Evolutionary conservation across 2,113 vertebrate genomes (phyloP), one percentile per base, ranked within the genome.

Genomic region (Pithys albifrons): DNA sequence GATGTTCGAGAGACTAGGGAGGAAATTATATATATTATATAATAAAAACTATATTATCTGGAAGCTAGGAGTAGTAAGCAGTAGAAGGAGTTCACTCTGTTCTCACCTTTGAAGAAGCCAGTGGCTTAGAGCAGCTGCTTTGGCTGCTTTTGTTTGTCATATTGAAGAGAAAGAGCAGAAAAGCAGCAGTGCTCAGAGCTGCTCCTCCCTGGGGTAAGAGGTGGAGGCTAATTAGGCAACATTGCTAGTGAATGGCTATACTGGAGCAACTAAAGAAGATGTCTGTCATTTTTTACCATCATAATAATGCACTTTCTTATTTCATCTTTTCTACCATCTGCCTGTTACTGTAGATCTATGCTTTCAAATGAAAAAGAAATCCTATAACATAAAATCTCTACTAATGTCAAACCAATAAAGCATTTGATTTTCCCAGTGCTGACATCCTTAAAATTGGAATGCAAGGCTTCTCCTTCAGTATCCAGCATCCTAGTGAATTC

Each of bases 151-250:
- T 90, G 62, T 92, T 84, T 78, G 59, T 89, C 72, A 67, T 37
- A 19, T 4, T 72, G 76, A 85, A 81, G 64, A 81, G 83, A 23
- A 91, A 69, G 52, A 81, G 45, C 35, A 81, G 43, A 33, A 92
- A 52, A 92, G 23, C 5, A 1, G 71, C 75, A 88, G 88, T 51
- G 78, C 61, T 81, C 80, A 39, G 86, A 82, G 73, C 69, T 71
- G 93, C 35, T 65, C 48, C 48, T 97, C 78, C 86, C 86, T n/a
- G 73, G 89, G 80, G 86, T 92, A 84, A 81, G 57, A 23, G n/a
- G 61, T 74, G 14, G 61, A 84, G n/a, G 61, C 73, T 96, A 81
- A 92, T 95, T 84, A 91, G 65, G 61, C 70, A 87, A 80, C 29
- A n/a, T 8, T 1, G 3, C 52, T 55, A 45, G 35, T 37, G 52